Conservation (phyloP, 2,888 invertebrate genomes). For the Poecilobothrus nobilitatus region DNA sequence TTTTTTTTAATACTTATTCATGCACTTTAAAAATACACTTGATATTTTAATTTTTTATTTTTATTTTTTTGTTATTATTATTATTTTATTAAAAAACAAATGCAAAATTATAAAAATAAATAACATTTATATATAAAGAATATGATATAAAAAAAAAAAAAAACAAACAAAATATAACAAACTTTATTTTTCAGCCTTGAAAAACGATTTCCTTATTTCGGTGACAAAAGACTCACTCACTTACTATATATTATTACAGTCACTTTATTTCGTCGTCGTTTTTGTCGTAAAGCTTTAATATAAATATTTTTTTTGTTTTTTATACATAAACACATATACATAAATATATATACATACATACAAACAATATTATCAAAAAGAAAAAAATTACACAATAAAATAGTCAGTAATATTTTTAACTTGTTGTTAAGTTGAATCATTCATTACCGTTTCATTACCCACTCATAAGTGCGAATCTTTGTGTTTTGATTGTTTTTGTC, state of each 20-base stretch:
- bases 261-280: no score
- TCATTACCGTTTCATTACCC: neutral
- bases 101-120: neutral
- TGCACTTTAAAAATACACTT: neutral
- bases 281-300: neutral
- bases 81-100: neutral
- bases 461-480: no score
- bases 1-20: neutral
- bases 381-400: neutral
- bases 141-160: no score
- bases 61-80: neutral
- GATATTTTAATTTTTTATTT: no score
- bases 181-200: constrained; percentile 2
- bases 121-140: neutral
- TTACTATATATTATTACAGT: no score
- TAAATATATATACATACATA: neutral
- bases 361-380: neutral
- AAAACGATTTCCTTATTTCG: neutral
- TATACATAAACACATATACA: neutral
- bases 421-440: neutral
- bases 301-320: neutral
- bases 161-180: neutral
- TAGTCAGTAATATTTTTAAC: neutral
- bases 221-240: neutral
- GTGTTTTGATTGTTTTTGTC: no score